These are phyloP conservation scores for Euphonia xanthogaster DNA, from an alignment of 2,797 vertebrate genomes.

Conservation along the genomic window DNA sequence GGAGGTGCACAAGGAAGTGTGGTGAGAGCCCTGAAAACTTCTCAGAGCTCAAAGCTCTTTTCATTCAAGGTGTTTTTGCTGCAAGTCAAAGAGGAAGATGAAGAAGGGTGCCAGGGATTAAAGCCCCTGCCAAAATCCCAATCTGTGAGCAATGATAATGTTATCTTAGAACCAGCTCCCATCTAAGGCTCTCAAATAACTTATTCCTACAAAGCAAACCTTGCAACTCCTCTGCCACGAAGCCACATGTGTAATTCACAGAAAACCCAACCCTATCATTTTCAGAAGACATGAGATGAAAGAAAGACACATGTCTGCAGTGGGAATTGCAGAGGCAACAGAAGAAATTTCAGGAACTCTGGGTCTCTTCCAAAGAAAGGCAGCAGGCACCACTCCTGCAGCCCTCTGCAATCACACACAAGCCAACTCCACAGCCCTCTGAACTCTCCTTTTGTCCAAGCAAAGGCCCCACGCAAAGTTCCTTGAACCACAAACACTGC, in stretches of 20 bases:
- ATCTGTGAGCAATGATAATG: background rate
- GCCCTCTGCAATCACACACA: background rate
- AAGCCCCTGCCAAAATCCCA: background rate
- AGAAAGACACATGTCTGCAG: background rate
- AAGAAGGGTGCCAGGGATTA: conserved; percentile 13
- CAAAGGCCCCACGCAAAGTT: background rate
- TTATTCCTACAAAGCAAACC: background rate
- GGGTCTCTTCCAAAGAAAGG: background rate
- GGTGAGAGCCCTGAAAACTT: background rate
- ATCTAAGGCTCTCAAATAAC: conserved; percentile 21
- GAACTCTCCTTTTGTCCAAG: background rate
- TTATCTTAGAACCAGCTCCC: conserved; percentile 22
- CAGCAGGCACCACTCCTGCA: background rate
- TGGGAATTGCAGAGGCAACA: conserved; percentile 49
- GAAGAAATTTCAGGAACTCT: conserved; percentile 23
- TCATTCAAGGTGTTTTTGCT: background rate
- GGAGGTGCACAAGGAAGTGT: background rate
- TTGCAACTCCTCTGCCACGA: background rate
- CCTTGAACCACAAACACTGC: background rate
- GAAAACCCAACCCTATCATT: conserved; percentile 15
- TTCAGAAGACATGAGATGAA: background rate
- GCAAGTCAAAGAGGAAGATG: background rate
- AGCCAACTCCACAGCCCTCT: background rate
- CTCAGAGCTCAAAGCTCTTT: background rate
- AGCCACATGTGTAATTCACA: conserved; percentile 21